Percentiles rank a stretch among this genome's conserved stretches.
phyloP scores from a whole-genome alignment of 2,888 invertebrate species.

The Leptogaster cylindrica region DNA sequence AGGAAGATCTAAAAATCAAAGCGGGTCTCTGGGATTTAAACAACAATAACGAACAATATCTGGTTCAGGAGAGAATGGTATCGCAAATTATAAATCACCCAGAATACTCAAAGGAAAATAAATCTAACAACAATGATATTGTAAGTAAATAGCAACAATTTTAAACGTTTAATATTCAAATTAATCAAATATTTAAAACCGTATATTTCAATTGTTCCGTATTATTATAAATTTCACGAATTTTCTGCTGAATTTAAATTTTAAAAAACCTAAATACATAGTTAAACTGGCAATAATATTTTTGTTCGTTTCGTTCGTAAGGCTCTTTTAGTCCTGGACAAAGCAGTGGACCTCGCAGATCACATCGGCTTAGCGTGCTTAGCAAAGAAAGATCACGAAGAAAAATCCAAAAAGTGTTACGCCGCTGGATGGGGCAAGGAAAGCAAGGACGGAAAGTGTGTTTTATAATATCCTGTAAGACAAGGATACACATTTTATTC shows the following conservation, averaged over 20 bases:
- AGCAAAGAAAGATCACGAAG: constrained; percentile 64
- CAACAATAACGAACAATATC: constrained; percentile 68
- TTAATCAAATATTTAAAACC: background rate
- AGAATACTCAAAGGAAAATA: constrained; percentile 65
- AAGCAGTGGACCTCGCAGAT: constrained; percentile 65
- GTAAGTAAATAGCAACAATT: constrained; percentile 34
- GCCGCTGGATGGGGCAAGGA: constrained; percentile 43
- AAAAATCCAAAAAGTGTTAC: constrained; percentile 66
- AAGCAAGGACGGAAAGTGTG: constrained; percentile 68
- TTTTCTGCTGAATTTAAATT: too few species aligned
- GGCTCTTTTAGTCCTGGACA: constrained; percentile 67
- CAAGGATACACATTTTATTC: constrained; percentile 49
- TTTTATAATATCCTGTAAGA: constrained; percentile 54
- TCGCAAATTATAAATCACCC: constrained; percentile 49
- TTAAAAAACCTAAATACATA: too few species aligned
- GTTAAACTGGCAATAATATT: too few species aligned
- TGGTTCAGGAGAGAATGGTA: constrained; percentile 68
- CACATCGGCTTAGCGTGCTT: constrained; percentile 73
- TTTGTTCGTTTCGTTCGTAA: too few species aligned
- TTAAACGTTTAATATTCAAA: background rate
- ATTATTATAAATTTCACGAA: too few species aligned
- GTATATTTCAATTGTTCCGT: too few species aligned
- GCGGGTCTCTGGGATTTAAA: constrained; percentile 82
- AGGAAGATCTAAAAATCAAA: constrained; percentile 63
- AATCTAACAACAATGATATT: constrained; percentile 69